phyloP scores from a whole-genome alignment of 2,888 invertebrate genomes.

The Polylopha cassiicola region DNA sequence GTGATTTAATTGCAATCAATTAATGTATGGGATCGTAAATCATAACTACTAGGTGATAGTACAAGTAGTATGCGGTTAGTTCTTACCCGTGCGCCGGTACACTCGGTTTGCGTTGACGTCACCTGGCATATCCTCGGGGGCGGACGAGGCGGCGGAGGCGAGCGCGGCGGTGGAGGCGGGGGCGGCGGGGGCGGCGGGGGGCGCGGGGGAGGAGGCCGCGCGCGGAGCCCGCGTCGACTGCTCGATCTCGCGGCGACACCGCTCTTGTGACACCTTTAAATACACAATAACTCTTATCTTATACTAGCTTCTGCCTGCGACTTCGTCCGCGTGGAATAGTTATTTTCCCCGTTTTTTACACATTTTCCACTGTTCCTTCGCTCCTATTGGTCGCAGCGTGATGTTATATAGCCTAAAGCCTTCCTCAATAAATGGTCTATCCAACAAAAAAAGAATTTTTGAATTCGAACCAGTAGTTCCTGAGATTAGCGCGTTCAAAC shows the following conservation, averaged over 20 bases:
- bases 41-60: conserved; percentile 3
- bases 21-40: not conserved
- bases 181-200: conserved; percentile 22
- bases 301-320: too few relatives aligned
- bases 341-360: too few relatives aligned
- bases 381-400: too few relatives aligned
- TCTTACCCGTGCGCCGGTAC: conserved; percentile 67
- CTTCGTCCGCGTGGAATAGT: too few relatives aligned
- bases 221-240: conserved; percentile 55
- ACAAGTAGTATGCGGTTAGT: conserved; percentile 60
- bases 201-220: conserved; percentile 27
- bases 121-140: conserved; percentile 44
- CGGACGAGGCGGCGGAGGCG: conserved; percentile 8
- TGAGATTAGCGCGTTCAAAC: too few relatives aligned
- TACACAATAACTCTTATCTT: conserved; percentile 23
- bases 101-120: conserved; percentile 60
- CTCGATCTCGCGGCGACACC: conserved; percentile 65
- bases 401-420: too few relatives aligned
- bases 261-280: conserved; percentile 59
- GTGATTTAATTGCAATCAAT: too few relatives aligned
- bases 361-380: too few relatives aligned
- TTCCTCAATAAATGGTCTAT: too few relatives aligned
- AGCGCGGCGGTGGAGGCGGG: conserved; percentile 27
- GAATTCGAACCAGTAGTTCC: too few relatives aligned
- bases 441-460: too few relatives aligned